Evolutionary conservation across 92 coral and sea anemone genomes (phyloP), one percentile per base, ranked within the genome.

Genomic region (Phenganax stokvisi): DNA sequence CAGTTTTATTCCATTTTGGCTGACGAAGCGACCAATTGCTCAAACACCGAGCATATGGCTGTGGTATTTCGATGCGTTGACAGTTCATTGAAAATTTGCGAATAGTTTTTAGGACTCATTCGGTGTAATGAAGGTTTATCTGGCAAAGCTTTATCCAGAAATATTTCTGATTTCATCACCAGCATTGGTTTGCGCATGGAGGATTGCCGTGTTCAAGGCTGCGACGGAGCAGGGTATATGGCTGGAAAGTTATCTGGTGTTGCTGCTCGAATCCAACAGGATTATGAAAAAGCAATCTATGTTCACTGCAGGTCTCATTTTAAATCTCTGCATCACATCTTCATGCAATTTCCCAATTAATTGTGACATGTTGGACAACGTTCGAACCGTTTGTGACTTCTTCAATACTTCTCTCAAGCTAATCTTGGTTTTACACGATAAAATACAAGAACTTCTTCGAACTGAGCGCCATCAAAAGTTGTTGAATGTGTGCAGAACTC

Each of bases 311-410:
- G 54, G 13, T 62, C 83, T 54, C 57, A 79, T 61, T 47, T 44
- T 62, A 62, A 62, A 79, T 51, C 83, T 20, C 25, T 20, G 25
- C 25, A 20, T 20, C 25, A 20, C 25, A 20, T 20, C 25, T 20
- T 20, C 25, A 20, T 20, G 25, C 25, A 20, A 20, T 20, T 20
- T 20, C 25, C 25, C 25, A 20, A 20, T 20, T 20, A 20, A 71
- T 44, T 80, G 80, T 9, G 62, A 55, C 51, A 81, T 81, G 80
- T 71, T 81, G 85, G 80, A 81, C 59, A 71, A 69, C 52, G 78
- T 69, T 44, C 61, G 47, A 13, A 15, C 58, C 47, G 78, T 80
- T 29, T 80, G 63, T 7, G 63, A 80, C 78, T 80, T 80, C 64
- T 80, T 80, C 74, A 80, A 69, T 29, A 68, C 66, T 52, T 80